Evolutionary conservation across 2,113 vertebrate species (phyloP).

Genomic region (Noturus placidus): DNA sequence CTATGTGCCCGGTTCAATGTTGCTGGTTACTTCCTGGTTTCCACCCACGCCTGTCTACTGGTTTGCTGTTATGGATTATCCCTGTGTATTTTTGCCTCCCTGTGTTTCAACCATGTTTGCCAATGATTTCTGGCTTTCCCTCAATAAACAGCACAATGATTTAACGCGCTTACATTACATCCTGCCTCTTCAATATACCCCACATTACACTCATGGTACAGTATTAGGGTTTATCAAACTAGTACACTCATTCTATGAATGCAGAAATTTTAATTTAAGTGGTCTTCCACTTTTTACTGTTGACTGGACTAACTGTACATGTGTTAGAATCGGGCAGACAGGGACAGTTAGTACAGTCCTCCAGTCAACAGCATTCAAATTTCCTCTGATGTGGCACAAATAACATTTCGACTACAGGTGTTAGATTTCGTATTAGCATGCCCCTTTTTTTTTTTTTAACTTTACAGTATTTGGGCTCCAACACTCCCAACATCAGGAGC

Average conservation of each 20-base stretch:
- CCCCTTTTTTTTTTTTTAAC: neutral
- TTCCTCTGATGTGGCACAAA: neutral
- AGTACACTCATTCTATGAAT: neutral
- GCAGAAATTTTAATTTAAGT: neutral
- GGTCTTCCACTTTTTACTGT: neutral
- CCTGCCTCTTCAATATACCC: neutral
- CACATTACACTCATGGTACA: neutral
- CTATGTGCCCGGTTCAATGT: neutral
- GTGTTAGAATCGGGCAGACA: neutral
- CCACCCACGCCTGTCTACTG: neutral
- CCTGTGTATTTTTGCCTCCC: neutral
- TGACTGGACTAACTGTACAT: neutral
- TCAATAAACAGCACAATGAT: neutral
- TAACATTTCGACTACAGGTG: neutral
- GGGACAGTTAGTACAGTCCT: neutral
- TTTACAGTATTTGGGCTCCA: neutral
- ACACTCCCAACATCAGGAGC: neutral
- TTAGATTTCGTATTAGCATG: neutral
- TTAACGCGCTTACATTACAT: neutral
- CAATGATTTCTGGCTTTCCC: neutral
- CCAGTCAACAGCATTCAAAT: neutral
- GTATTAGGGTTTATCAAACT: neutral
- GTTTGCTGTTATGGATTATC: neutral
- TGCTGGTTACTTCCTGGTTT: neutral
- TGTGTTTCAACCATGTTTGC: neutral